Base-by-base conservation (phyloP, 1,140 invertebrate genomes). In the Platyura marginata region DNA sequence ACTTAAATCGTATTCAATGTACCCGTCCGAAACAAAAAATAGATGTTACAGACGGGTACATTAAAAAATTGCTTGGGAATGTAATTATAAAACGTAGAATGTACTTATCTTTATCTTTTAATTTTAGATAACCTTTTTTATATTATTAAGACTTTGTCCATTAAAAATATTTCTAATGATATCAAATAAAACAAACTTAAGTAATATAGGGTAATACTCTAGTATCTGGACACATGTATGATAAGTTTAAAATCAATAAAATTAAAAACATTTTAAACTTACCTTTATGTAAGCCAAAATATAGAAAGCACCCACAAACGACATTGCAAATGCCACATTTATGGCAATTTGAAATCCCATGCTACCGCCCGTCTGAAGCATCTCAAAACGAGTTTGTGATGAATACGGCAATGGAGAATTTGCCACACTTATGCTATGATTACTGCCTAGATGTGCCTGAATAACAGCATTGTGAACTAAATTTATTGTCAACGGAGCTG, bases 231-330 rank as follows among this genome's bases (percentile, higher is more conserved):
- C n/a, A n/a, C n/a, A n/a, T n/a, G n/a, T n/a, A n/a, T n/a, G n/a
- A n/a, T n/a, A n/a, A n/a, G 25, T 29, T 13, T 29, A 29, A 29
- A 8, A 13, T 6, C 21, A 9, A 29, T 42, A 3, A 4, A 6
- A 32, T 11, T 13, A 6, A 20, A 44, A 36, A 54, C 71, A 69
- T 48, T 62, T 53, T 52, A 62, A 46, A 23, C 59, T 50, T 64
- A 75, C 74, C 51, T 69, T 69, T 3, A 75, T 62, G 3, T 77
- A 70, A 50, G 83, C 84, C 1, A 87, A 56, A 1, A 83, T 68
- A 49, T 81, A 79, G 47, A 80, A 80, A 1, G 81, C 71, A 1
- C 78, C 76, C 1, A 87, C 73, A 48, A 87, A 77, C 11, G 72
- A 68, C 71, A 77, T 73, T 49, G 72, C 70, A 52, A 77, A 77